These are phyloP conservation scores for Magallana ariakensis DNA, from an alignment of 1,140 invertebrate genomes.

Conservation along the genomic window DNA sequence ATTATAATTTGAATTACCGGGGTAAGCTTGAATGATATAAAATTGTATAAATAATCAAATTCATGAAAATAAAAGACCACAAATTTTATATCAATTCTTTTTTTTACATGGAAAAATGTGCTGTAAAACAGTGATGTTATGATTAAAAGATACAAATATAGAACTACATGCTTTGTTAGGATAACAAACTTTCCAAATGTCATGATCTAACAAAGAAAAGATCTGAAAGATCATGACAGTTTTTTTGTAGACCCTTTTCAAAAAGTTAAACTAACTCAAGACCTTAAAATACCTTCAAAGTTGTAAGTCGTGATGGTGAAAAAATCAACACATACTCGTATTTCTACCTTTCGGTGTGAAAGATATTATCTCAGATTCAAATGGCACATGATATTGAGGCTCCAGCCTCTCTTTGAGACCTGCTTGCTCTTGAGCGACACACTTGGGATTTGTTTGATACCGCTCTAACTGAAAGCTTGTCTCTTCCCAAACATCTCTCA, in stretches of 20 bases:
- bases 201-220: too few species aligned
- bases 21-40: neutral
- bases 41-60: too few species aligned
- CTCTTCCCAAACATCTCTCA: conserved; percentile 95
- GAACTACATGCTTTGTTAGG: too few species aligned
- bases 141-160: too few species aligned
- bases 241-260: too few species aligned
- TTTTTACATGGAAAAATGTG: neutral
- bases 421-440: conserved; percentile 88
- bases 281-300: neutral
- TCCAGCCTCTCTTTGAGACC: conserved; percentile 80
- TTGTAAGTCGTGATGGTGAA: conserved; percentile 33
- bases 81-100: neutral
- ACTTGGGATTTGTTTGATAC: conserved; percentile 89
- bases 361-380: conserved; percentile 76
- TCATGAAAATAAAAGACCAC: neutral
- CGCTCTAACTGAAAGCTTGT: conserved; percentile 94
- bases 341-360: conserved; percentile 61
- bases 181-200: too few species aligned
- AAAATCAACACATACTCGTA: conserved; percentile 54
- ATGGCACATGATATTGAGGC: conserved; percentile 83
- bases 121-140: too few species aligned
- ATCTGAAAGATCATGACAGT: too few species aligned
- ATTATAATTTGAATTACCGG: too few species aligned
- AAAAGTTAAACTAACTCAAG: too few species aligned